Evolutionary conservation across 2,797 vertebrate genomes (phyloP).

Genomic region (Synaphobranchus kaupii): DNA sequence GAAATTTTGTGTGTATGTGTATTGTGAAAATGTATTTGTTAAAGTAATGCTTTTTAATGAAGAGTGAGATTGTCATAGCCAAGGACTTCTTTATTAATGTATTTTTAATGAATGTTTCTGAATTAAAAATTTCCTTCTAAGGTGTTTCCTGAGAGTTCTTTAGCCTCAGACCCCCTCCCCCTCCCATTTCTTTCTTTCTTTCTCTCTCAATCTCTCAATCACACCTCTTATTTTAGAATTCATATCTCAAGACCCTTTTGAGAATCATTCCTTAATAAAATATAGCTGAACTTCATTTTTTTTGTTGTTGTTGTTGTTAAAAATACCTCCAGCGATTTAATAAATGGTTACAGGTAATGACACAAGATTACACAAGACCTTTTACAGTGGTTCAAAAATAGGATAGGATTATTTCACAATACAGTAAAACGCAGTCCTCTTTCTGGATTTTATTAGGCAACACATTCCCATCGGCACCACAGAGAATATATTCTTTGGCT

Average conservation of each 20-base stretch:
- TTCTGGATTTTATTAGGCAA: neutral
- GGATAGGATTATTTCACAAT: neutral
- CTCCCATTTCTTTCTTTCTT: too few relatives aligned
- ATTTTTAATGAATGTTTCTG: neutral
- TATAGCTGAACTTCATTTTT: neutral
- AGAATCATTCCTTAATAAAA: neutral
- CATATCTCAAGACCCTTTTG: neutral
- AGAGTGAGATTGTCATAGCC: neutral
- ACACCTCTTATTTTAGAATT: too few relatives aligned
- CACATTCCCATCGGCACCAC: neutral
- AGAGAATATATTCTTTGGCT: neutral
- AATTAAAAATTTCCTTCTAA: neutral
- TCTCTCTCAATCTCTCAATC: too few relatives aligned
- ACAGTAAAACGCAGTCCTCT: neutral
- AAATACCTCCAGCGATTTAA: neutral
- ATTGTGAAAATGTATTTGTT: neutral
- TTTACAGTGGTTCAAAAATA: too few relatives aligned
- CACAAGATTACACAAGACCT: too few relatives aligned
- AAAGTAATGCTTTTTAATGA: neutral
- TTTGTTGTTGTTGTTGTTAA: too few relatives aligned
- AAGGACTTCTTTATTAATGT: neutral
- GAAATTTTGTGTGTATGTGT: neutral
- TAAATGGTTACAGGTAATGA: neutral
- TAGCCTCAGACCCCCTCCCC: neutral
- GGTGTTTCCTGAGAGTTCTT: neutral